phyloP scores from a whole-genome alignment of 2,113 vertebrate species.

The Lepidothrix coronata region DNA sequence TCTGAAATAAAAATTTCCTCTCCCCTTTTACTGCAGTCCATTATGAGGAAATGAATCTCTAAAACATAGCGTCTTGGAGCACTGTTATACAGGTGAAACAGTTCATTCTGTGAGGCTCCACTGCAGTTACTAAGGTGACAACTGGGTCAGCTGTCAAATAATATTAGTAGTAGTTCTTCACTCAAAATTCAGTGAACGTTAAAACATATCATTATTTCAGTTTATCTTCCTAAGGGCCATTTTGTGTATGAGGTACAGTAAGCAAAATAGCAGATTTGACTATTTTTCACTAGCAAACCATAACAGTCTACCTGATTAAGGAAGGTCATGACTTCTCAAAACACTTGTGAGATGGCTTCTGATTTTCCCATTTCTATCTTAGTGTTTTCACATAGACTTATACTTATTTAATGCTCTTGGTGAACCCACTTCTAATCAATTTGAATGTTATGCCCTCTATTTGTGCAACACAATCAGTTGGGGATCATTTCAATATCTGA shows the following conservation, averaged over 20 bases:
- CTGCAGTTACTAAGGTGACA: not conserved
- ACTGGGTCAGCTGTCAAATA: not conserved
- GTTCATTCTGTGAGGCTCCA: not conserved
- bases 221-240: not conserved
- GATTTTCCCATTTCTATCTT: not conserved
- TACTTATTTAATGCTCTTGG: not conserved
- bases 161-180: not conserved
- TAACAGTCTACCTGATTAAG: not conserved
- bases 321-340: not conserved
- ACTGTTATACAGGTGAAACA: not conserved
- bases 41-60: not conserved
- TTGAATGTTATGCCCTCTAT: not conserved
- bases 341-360: not conserved
- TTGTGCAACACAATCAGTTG: not conserved
- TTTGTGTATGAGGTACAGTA: not conserved
- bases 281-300: not conserved
- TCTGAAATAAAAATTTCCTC: not conserved
- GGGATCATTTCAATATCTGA: not conserved
- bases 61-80: not conserved
- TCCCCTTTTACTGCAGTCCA: not conserved
- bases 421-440: not conserved
- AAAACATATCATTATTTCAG: not conserved
- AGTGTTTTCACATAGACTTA: not conserved
- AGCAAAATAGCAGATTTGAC: not conserved
- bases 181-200: rapidly evolving